These are phyloP conservation scores for Monomorium pharaonis DNA, from an alignment of 1,140 invertebrate species.

Conservation along the genomic window DNA sequence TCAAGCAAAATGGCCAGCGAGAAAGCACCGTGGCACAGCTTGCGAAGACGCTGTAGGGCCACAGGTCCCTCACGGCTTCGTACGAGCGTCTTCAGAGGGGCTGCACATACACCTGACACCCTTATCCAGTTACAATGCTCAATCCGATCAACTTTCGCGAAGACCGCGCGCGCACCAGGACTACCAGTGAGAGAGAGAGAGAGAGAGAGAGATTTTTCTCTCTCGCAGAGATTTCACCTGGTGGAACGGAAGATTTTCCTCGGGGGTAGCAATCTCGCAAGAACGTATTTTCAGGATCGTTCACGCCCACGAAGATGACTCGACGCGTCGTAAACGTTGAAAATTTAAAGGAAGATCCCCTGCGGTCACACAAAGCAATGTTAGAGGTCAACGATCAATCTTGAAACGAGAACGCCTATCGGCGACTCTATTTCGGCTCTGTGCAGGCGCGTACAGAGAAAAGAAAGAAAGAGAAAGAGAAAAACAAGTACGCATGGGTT, in stretches of 20 bases:
- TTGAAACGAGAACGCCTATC: constrained; percentile 5
- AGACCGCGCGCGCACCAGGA: background rate
- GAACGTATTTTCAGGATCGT: constrained; percentile 53
- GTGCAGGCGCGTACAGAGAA: background rate
- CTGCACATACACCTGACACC: constrained; percentile 22
- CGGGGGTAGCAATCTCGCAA: constrained; percentile 51
- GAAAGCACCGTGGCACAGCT: constrained; percentile 2
- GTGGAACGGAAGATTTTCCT: constrained; percentile 28
- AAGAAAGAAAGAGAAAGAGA: background rate
- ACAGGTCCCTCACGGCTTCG: constrained; percentile 13
- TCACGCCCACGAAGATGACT: constrained; percentile 21
- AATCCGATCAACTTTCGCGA: constrained; percentile 54
- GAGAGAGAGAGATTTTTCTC: constrained; percentile 44
- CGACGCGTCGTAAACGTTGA: constrained; percentile 42
- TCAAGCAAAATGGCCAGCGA: constrained; percentile 65
- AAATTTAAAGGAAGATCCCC: constrained; percentile 59
- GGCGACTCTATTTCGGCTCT: constrained; percentile 1
- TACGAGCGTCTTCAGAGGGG: background rate
- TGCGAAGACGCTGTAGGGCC: constrained; percentile 22
- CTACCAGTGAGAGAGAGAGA: constrained; percentile 4
- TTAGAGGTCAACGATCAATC: constrained; percentile 36
- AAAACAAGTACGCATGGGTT: background rate
- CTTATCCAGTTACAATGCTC: constrained; percentile 61
- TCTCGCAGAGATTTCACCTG: constrained; percentile 46
- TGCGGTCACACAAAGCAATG: constrained; percentile 30